phyloP scores from a whole-genome alignment of 2,797 vertebrate species.

The Capromys pilorides region DNA sequence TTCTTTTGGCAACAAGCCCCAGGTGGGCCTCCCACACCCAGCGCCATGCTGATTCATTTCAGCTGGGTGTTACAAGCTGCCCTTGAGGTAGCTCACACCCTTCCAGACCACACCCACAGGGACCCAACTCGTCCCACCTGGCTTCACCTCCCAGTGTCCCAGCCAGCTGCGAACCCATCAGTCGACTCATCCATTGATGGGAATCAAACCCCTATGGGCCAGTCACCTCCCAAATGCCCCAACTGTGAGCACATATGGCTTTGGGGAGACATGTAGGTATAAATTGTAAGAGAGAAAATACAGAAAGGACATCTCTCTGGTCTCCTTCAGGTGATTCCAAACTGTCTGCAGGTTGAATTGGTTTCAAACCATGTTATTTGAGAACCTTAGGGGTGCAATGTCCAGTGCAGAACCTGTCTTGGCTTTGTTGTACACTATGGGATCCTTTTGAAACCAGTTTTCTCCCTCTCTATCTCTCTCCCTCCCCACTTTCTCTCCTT shows the following conservation, averaged over 20 bases:
- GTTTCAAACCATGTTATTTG: rapidly evolving
- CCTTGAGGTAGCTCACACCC: too few species aligned
- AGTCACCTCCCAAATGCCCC: not conserved
- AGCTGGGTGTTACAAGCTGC: too few species aligned
- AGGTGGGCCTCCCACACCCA: too few species aligned
- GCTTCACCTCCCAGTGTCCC: not conserved
- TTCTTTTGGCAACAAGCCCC: too few species aligned
- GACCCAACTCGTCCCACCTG: not conserved
- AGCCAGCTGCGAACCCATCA: not conserved
- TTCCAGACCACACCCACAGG: not conserved
- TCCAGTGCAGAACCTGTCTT: not conserved
- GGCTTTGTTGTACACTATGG: not conserved
- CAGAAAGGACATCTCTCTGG: not conserved
- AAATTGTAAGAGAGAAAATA: not conserved
- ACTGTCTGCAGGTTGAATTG: not conserved
- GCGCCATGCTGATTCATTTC: too few species aligned
- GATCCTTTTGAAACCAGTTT: not conserved
- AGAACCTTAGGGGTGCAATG: rapidly evolving
- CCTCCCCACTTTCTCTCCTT: not conserved
- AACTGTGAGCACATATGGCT: not conserved
- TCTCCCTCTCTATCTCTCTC: not conserved
- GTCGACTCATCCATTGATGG: not conserved
- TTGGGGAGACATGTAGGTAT: not conserved
- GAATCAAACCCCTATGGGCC: not conserved
- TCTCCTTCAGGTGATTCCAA: not conserved